A percentile compares a stretch with the other conserved stretches of the same genome.
phyloP scores from a whole-genome alignment of 2,888 invertebrate genomes.

The Papilio demoleus region DNA sequence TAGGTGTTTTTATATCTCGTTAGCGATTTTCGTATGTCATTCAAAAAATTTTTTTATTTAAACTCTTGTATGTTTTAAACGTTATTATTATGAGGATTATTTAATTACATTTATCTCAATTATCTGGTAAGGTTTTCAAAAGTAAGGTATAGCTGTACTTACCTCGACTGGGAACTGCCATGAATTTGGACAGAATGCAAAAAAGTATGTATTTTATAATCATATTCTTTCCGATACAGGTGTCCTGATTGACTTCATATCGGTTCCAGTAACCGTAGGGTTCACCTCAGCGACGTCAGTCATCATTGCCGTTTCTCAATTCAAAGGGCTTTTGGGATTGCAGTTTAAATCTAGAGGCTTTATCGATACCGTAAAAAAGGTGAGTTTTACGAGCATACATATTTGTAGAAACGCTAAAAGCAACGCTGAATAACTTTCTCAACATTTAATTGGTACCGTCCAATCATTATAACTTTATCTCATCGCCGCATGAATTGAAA shows the following conservation, averaged over 20 bases:
- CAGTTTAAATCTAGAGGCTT: slow-evolving; percentile 89
- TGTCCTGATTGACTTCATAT: slow-evolving; percentile 94
- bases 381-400: slow-evolving; percentile 47
- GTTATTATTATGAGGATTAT: not conserved
- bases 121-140: too few relatives aligned
- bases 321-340: slow-evolving; percentile 89
- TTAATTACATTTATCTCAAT: too few relatives aligned
- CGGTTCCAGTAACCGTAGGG: slow-evolving; percentile 93
- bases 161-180: too few relatives aligned
- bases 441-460: slow-evolving; percentile 20
- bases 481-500: slow-evolving; percentile 4
- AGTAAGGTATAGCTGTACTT: too few relatives aligned
- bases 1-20: not conserved
- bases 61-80: not conserved
- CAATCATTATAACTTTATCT: slow-evolving; percentile 16
- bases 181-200: too few relatives aligned
- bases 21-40: not conserved
- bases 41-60: not conserved
- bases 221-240: slow-evolving; percentile 84
- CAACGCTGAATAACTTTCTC: slow-evolving; percentile 1
- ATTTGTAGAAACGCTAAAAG: not conserved
- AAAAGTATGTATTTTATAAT: too few relatives aligned
- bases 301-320: slow-evolving; percentile 93
- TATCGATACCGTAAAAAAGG: slow-evolving; percentile 88
- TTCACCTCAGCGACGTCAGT: slow-evolving; percentile 96